Conservation (phyloP, 1,140 invertebrate species). For the Drosophila nigrodunni region DNA sequence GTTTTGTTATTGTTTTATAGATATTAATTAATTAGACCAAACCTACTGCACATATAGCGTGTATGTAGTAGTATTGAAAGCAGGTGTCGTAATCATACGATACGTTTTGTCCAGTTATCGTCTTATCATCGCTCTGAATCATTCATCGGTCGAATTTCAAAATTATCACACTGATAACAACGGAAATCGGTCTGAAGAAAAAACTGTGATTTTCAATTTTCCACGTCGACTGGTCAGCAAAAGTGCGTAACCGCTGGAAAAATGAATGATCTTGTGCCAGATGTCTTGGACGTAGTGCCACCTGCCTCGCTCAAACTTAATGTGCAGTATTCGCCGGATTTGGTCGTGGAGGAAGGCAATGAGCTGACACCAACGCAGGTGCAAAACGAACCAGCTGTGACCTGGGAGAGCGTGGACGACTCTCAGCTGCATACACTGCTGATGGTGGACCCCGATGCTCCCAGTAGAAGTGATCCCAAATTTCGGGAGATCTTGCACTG, state of each 20-base stretch:
- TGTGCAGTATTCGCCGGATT: slow-evolving; percentile 87
- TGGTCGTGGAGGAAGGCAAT: slow-evolving; percentile 89
- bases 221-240: slow-evolving; percentile 25
- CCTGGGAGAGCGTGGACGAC: slow-evolving; percentile 85
- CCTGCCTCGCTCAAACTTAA: slow-evolving; percentile 83
- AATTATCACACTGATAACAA: slow-evolving; percentile 59
- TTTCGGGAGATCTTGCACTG: slow-evolving; percentile 96
- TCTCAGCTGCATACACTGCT: slow-evolving; percentile 89
- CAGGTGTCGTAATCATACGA: slow-evolving; percentile 1
- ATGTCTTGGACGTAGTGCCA: slow-evolving; percentile 87
- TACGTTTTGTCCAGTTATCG: slow-evolving; percentile 3
- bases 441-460: slow-evolving; percentile 96
- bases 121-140: slow-evolving; percentile 37
- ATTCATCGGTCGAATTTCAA: slow-evolving; percentile 23
- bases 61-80: not conserved
- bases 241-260: slow-evolving; percentile 11
- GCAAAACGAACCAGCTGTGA: slow-evolving; percentile 88
- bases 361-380: slow-evolving; percentile 91
- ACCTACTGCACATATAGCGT: not conserved
- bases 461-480: slow-evolving; percentile 90
- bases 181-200: slow-evolving; percentile 29
- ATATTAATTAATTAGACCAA: slow-evolving; percentile 75
- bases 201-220: slow-evolving; percentile 33
- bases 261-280: slow-evolving; percentile 85
- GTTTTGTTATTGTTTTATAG: slow-evolving; percentile 31